Base-by-base conservation (phyloP, 2,113 vertebrate species). In the Indicator indicator region DNA sequence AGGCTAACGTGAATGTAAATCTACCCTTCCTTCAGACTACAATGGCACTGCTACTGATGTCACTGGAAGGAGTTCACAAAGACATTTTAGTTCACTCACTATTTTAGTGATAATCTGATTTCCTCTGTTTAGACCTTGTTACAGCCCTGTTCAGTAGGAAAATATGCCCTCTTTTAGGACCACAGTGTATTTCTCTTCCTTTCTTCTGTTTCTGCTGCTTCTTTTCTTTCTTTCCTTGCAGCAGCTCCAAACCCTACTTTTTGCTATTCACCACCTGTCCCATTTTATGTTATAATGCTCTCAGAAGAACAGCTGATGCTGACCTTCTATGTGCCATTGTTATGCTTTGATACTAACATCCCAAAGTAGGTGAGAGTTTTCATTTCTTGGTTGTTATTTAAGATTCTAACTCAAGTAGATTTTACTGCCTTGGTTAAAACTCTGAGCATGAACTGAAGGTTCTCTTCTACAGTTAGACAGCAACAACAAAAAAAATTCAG, bases 361-460 rank as follows among this genome's bases (percentile, higher is more conserved):
- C 89, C 38, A 36, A 68, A 62, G 78, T 16, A 85, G 68, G 83
- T 32, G 74, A 78, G 92, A 55, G 60, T 83, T 94, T 77, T 90
- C 73, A 75, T 64, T 82, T 93, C 68, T 94, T 73, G 60, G 72
- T 74, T 63, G 27, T 72, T 89, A 70, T 56, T 85, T 86, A 68
- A 94, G 68, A 80, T 92, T 89, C 42, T 86, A 40, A 81, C 79
- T 86, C 10, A 2, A 32, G 78, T 73, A 71, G 64, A 56, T 79
- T 85, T 92, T 28, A 17, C 32, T 79, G 93, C 64, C 74, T 89
- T 93, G 89, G 82, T 90, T 93, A 95, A 95, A 92, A 89, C 85
- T 83, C 89, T 86, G 89, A 64, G 42, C 75, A 87, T 80, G 85
- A 91, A 48, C 79, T 83, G 32, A 91, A 88, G 62, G 14, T 56